Conservation (phyloP, 2,888 invertebrate species). For the Macrophya annulata region DNA sequence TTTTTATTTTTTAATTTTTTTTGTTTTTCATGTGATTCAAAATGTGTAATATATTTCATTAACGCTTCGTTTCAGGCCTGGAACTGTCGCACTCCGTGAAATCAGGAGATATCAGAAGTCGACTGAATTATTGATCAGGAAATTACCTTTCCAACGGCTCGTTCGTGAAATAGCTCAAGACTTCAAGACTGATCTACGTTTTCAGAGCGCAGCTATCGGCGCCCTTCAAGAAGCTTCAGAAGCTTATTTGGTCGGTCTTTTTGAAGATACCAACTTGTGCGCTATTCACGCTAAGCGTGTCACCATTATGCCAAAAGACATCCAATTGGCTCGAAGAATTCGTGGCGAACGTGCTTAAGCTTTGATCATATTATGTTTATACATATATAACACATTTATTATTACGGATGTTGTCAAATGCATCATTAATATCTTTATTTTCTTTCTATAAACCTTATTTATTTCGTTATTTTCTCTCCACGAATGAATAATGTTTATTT, state of each 20-base stretch:
- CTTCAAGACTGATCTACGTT: constrained; percentile 97
- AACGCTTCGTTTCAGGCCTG: constrained; percentile 83
- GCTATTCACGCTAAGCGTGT: constrained; percentile 98
- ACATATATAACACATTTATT: background rate
- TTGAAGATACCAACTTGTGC: constrained; percentile 99
- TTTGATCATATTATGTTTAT: background rate
- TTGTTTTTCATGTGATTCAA: too few species aligned
- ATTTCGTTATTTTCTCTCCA: background rate
- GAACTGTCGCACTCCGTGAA: constrained; percentile 98
- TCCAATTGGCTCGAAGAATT: constrained; percentile 97
- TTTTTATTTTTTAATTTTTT: background rate
- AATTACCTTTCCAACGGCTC: constrained; percentile 96
- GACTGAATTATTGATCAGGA: constrained; percentile 96
- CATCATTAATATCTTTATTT: constrained; percentile 12
- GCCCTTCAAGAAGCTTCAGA: constrained; percentile 95
- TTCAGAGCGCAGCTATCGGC: constrained; percentile 97
- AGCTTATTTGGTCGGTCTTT: constrained; percentile 95
- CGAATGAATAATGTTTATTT: constrained; percentile 5
- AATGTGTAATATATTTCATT: background rate
- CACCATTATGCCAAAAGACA: constrained; percentile 99
- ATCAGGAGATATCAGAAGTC: constrained; percentile 98
- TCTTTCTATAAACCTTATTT: background rate
- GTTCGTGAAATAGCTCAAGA: constrained; percentile 99
- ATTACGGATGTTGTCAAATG: background rate
- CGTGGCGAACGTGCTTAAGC: constrained; percentile 96